These are phyloP conservation scores for Paraescarpia echinospica DNA, from an alignment of 1,140 invertebrate genomes.

Conservation along the genomic window DNA sequence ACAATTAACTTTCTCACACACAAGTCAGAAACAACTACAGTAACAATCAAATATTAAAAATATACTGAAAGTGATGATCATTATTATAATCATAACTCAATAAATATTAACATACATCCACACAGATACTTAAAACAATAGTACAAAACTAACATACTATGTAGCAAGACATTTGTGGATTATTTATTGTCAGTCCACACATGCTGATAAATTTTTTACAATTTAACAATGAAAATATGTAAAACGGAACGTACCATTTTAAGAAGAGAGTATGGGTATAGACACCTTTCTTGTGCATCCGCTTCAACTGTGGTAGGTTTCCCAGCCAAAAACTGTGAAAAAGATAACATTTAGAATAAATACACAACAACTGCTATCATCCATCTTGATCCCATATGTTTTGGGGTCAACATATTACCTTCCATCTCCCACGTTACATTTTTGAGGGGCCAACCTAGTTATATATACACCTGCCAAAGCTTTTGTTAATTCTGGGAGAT, in stretches of 20 bases:
- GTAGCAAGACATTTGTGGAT: not conserved
- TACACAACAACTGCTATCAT: not conserved
- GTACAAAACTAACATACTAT: not conserved
- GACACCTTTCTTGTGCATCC: constrained; percentile 14
- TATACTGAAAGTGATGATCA: not conserved
- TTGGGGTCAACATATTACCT: no score
- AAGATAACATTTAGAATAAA: not conserved
- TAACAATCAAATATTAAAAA: not conserved
- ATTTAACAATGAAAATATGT: not conserved
- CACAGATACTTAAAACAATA: no score
- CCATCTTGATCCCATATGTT: no score
- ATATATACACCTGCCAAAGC: no score
- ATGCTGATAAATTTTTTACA: not conserved
- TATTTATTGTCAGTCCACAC: not conserved
- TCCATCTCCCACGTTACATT: no score
- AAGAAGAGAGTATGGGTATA: constrained; percentile 15
- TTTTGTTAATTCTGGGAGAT: no score
- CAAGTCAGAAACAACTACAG: not conserved
- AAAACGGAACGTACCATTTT: constrained; percentile 7
- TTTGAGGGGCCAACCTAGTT: no score
- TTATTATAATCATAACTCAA: not conserved
- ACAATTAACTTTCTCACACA: not conserved
- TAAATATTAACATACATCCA: not conserved
- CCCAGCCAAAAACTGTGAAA: constrained; percentile 9
- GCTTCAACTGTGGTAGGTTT: not conserved